These are phyloP conservation scores for Gavia stellata DNA, from an alignment of 2,113 vertebrate genomes.

Conservation along the genomic window DNA sequence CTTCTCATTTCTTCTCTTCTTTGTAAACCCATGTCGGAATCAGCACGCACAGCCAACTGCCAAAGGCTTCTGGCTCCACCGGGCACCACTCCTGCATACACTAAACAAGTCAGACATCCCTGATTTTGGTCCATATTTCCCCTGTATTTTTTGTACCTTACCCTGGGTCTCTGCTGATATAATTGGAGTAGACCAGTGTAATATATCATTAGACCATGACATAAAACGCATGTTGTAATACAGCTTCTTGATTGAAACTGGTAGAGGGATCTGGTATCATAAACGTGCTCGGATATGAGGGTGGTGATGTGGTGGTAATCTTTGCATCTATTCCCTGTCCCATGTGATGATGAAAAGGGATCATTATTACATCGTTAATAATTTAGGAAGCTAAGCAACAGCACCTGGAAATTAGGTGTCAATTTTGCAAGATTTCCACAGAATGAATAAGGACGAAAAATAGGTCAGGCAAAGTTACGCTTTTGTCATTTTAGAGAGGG, in stretches of 20 bases:
- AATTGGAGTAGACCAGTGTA: background rate
- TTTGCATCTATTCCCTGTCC: background rate
- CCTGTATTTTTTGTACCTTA: background rate
- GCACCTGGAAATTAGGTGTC: slow-evolving; percentile 46
- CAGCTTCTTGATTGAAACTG: background rate
- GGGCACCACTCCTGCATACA: background rate
- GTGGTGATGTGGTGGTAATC: background rate
- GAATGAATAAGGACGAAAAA: background rate
- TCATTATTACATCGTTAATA: background rate
- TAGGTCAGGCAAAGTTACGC: slow-evolving; percentile 8
- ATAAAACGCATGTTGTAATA: background rate
- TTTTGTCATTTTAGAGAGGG: background rate
- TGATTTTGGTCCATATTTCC: background rate
- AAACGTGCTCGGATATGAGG: background rate
- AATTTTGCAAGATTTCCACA: slow-evolving; percentile 16
- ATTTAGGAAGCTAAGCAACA: slow-evolving; percentile 41
- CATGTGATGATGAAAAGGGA: background rate
- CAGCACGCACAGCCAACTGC: fast-evolving
- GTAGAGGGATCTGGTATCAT: background rate
- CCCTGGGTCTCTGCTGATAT: background rate
- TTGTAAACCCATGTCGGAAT: background rate
- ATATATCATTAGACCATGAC: background rate
- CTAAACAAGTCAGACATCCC: background rate
- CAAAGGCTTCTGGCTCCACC: background rate
- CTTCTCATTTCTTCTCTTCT: background rate